phyloP scores from a whole-genome alignment of 2,888 invertebrate genomes.

The Nemotelus pantherinus region DNA sequence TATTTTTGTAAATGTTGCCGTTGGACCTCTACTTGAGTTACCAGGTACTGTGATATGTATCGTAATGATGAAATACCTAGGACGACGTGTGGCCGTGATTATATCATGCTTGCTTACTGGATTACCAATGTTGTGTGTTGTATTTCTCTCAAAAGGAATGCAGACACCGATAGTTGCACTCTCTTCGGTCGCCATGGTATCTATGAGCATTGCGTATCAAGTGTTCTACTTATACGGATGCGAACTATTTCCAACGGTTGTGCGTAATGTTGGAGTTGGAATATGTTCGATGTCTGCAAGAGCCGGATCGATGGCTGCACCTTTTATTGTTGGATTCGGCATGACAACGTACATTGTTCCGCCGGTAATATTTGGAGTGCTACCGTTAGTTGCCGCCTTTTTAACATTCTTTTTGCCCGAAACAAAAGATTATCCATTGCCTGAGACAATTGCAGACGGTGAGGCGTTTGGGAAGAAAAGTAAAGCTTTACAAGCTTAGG shows the following conservation, averaged over 20 bases:
- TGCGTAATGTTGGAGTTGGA: constrained; percentile 87
- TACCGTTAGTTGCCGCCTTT: constrained; percentile 74
- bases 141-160: constrained; percentile 65
- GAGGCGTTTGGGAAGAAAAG: constrained; percentile 69
- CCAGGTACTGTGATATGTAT: constrained; percentile 75
- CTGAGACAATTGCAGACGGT: constrained; percentile 83
- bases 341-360: constrained; percentile 71
- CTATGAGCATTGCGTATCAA: constrained; percentile 84
- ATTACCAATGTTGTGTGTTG: constrained; percentile 72
- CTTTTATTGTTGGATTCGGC: constrained; percentile 77
- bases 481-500: background rate
- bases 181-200: constrained; percentile 80
- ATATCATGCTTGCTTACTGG: constrained; percentile 71
- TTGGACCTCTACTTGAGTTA: constrained; percentile 78
- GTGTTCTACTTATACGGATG: constrained; percentile 88
- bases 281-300: constrained; percentile 86
- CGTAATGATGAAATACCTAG: constrained; percentile 72
- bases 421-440: constrained; percentile 67
- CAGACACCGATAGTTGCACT: constrained; percentile 70
- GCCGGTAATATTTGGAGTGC: constrained; percentile 76
- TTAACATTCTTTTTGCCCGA: constrained; percentile 77
- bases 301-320: constrained; percentile 86
- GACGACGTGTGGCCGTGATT: constrained; percentile 74
- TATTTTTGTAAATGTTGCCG: constrained; percentile 85
- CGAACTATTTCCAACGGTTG: constrained; percentile 89